Base-by-base conservation (phyloP, 2,797 vertebrate species). In the Lacerta agilis region DNA sequence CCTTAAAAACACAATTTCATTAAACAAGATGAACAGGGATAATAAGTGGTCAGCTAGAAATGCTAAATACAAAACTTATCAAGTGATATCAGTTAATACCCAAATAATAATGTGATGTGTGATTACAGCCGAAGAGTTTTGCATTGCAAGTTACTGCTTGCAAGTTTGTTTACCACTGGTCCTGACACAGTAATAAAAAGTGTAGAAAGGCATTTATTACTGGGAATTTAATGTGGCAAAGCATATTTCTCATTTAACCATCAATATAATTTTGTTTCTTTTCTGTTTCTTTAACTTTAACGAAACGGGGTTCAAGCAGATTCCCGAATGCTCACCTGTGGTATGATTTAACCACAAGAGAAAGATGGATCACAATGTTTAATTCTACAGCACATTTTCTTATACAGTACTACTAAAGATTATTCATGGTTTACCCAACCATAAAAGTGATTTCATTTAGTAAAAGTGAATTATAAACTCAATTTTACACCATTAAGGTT, bases 401-500 rank as follows among this genome's bases (percentile, higher is more conserved):
- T 61, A 43, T 13, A 33, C 33, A 33, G 33, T 33, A 49, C 4
- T 73, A 58, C 79, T 66, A 64, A 69, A 83, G 85, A 91, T 20
- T 67, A 4, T 33, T 61, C 87, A 41, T 66, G 79, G 0, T 87
- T 90, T 77, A 33, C 87, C 25, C 69, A 71, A 72, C 88, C 81
- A 3, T 64, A 27, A 0, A 0, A 79, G 88, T 78, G 49, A 66
- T 85, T 80, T 87, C 82, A 49, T 95, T 92, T 78, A 49, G 90
- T 91, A 90, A 87, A 75, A 80, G 71, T 64, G 79, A 76, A 66
- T 55, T 36, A 8, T 7, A 29, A 84, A 87, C 81, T 69, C 49
- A 55, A 9, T 55, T 55, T 55, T 55, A 55, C 13, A 55, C 49
- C 49, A 66, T 83, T 49, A 13, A 90, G 69, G 55, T 86, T 85